Evolutionary conservation across 2,797 vertebrate species (phyloP), one percentile per base, ranked within the genome.

Genomic region (Capromys pilorides): DNA sequence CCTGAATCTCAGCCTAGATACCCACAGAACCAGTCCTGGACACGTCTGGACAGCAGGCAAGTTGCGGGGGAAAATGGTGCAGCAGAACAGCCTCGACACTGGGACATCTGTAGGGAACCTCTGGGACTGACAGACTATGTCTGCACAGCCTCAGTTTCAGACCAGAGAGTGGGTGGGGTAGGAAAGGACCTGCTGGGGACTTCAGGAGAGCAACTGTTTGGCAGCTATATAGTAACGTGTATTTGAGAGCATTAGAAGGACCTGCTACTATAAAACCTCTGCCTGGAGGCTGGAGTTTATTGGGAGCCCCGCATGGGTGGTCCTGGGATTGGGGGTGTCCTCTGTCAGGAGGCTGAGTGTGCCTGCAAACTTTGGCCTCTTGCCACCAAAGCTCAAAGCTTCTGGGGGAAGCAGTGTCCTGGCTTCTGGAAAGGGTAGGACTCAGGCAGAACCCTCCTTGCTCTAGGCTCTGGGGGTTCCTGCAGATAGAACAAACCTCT

Each of bases 181-280:
- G 78, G 86, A 77, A 24, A 31, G 61, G 83, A 80, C 61, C 31
- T 33, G 88, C 80, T 66, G 51, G 93, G 82, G 59, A 71, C 88
- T 90, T 89, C 31, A 67, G 73, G 61, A 92, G 87, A 97, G 90
- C 89, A 96, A 96, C 96, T 94, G 88, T 62, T 97, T 96, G 97
- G 97, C 97, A 98, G 98, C 88, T 96, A 91, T 85, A 24, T 95
- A 16, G 26, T 87, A 73, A 95, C 88, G 28, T 81, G 96, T 97
- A 96, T 96, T 96, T 94, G 97, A 95, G 97, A 98, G 97, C 97
- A 94, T 97, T 97, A 97, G 97, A 98, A 98, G 97, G 96, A 96
- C 64, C 87, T 95, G 96, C 96, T 93, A 96, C 96, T 98, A 93
- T 97, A 97, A 98, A 97, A 97, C 93, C 95, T 95, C 97, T 69